A percentile compares a stretch with the other conserved stretches of the same genome.
These are phyloP conservation scores for Bactericera cockerelli DNA, from an alignment of 1,140 invertebrate genomes.

Conservation along the genomic window DNA sequence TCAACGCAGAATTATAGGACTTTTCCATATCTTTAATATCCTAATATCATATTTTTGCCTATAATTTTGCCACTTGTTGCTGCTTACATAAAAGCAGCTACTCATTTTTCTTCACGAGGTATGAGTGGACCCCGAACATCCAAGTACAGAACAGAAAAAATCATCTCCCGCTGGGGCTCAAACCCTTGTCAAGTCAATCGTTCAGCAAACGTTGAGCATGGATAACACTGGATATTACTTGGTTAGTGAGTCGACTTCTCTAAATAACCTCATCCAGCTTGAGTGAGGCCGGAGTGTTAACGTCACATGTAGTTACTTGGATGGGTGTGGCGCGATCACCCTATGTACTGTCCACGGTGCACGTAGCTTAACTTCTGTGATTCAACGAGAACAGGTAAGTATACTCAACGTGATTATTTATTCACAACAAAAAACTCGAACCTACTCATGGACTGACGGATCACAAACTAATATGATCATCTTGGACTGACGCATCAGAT, in stretches of 20 bases:
- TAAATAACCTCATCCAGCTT: background rate
- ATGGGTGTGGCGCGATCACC: background rate
- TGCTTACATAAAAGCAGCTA: too few relatives aligned
- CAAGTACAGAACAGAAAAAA: too few relatives aligned
- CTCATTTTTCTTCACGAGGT: too few relatives aligned
- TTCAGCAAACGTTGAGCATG: background rate
- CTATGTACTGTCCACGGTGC: too few relatives aligned
- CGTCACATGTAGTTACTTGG: background rate
- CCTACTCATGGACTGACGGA: background rate
- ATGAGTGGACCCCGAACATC: too few relatives aligned
- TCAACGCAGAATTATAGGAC: too few relatives aligned
- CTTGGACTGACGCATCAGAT: background rate
- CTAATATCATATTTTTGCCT: too few relatives aligned
- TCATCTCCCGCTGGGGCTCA: too few relatives aligned
- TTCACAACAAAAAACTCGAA: background rate
- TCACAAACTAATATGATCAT: background rate
- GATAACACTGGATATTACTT: background rate
- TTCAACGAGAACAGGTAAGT: background rate
- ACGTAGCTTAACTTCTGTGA: too few relatives aligned
- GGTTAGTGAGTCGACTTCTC: background rate
- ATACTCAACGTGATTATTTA: background rate
- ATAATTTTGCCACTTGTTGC: too few relatives aligned
- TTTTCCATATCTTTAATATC: too few relatives aligned
- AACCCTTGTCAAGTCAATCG: background rate
- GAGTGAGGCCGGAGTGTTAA: background rate